Conservation (phyloP, 92 coral and sea anemone species). For the Pocillopora meandrina region DNA sequence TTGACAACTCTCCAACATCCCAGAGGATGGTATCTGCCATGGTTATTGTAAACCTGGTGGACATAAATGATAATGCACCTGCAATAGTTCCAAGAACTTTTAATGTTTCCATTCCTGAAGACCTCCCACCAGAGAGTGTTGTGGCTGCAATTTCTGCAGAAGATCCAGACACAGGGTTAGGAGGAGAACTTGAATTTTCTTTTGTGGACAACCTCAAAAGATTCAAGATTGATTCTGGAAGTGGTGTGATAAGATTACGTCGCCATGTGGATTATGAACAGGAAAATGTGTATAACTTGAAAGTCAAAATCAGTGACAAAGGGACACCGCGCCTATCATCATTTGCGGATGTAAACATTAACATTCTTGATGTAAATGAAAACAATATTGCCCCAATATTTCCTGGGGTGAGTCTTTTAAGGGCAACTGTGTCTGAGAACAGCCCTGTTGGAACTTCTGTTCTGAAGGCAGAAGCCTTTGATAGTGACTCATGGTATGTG, state of each 20-base stretch:
- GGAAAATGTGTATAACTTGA: conserved; percentile 68
- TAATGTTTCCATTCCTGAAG: conserved; percentile 77
- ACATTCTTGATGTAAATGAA: conserved; percentile 76
- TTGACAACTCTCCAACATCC: conserved; percentile 66
- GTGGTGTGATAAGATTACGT: conserved; percentile 80
- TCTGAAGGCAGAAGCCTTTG: conserved; percentile 50
- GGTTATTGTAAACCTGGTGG: conserved; percentile 69
- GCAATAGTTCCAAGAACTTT: conserved; percentile 51
- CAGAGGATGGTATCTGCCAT: conserved; percentile 57
- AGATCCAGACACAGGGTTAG: conserved; percentile 86
- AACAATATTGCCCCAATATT: conserved; percentile 66
- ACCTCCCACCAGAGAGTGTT: conserved; percentile 69
- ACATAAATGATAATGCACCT: conserved; percentile 89
- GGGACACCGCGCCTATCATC: conserved; percentile 68
- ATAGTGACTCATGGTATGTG: conserved; percentile 69
- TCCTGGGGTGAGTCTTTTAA: conserved; percentile 61
- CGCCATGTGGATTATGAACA: conserved; percentile 67
- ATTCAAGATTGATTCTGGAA: conserved; percentile 82
- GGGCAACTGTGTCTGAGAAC: conserved; percentile 70
- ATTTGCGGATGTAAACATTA: conserved; percentile 58
- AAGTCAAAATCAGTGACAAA: conserved; percentile 77
- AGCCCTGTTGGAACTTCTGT: conserved; percentile 64
- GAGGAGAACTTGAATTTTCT: conserved; percentile 65
- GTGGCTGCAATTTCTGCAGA: conserved; percentile 80
- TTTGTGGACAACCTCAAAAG: conserved; percentile 46